Base-by-base conservation (phyloP, 1,140 invertebrate species). In the Zaprionus africanus region DNA sequence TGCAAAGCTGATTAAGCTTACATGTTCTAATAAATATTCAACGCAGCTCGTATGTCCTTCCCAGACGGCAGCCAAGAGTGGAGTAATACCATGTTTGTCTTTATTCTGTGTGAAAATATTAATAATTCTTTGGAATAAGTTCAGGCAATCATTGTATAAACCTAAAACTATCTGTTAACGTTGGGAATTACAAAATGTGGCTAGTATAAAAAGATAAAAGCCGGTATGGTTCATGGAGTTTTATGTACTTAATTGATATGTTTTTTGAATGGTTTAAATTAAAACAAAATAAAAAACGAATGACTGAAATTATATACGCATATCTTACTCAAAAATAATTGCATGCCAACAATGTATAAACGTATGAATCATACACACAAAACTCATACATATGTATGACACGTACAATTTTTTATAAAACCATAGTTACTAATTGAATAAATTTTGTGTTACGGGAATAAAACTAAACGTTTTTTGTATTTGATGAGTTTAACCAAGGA, bases 31-130 rank as follows among this genome's bases (percentile, higher is more conserved):
- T 70, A 99, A 94, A 61, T 98, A 94, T 93, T 97, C 96, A 22
- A 99, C 98, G 94, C 97, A 98, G 63, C 96, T 95, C 59, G 96
- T 97, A 91, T 99, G 98, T 57, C 97, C 98, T 94, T 99, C 98
- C 97, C 97, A 99, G 85, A 99, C 98, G 71, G 98, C 98, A 76
- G 98, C 97, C 78, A 99, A 93, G 43, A 99, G 94, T 22, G 97
- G 96, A 66, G 96, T 98, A 75, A 99, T 99, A 7, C 97, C 98
- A 95, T 98, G 97, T 93, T 98, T 98, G 92, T 99, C 98, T 92
- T 95, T 81, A 67, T 63, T 82, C 90, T 91, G 24, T 51, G 43
- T 12, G 53, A 57, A 28, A 72, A 53, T 56, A 38, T 1, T 38
- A 58, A 64, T 28, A 22, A 13, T 4, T 11, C 4, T 12, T 7